phyloP scores from a whole-genome alignment of 2,888 invertebrate genomes.

The Lepeophtheirus nordmannii region DNA sequence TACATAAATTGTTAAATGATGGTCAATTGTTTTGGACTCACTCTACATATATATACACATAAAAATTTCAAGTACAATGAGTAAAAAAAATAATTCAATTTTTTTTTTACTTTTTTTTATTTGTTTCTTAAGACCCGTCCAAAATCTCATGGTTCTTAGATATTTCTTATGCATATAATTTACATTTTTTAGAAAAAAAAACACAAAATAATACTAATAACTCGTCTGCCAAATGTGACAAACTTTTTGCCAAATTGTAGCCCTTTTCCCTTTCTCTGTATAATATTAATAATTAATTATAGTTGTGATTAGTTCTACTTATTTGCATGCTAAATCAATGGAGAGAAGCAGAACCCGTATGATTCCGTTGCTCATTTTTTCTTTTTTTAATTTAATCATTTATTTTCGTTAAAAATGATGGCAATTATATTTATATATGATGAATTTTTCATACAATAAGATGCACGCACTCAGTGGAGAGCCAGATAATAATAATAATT shows the following conservation, averaged over 20 bases:
- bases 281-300: too few species aligned
- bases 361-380: too few species aligned
- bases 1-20: background rate
- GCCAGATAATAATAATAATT: too few species aligned
- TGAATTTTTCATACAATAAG: too few species aligned
- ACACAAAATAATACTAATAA: background rate
- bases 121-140: background rate
- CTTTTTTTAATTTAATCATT: too few species aligned
- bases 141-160: background rate
- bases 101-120: background rate
- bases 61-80: background rate
- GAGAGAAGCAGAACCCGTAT: too few species aligned
- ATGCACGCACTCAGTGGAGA: too few species aligned
- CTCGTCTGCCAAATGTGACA: conserved; percentile 9
- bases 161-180: background rate
- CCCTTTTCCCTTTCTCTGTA: background rate
- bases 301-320: too few species aligned
- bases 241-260: background rate
- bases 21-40: background rate
- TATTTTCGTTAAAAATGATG: too few species aligned
- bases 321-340: too few species aligned
- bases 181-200: too few species aligned
- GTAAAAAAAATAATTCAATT: background rate
- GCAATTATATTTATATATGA: too few species aligned
- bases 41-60: background rate